Percentiles rank a stretch among this genome's conserved stretches.
phyloP scores from a whole-genome alignment of 2,888 invertebrate species.

The Entomobrya proxima region DNA sequence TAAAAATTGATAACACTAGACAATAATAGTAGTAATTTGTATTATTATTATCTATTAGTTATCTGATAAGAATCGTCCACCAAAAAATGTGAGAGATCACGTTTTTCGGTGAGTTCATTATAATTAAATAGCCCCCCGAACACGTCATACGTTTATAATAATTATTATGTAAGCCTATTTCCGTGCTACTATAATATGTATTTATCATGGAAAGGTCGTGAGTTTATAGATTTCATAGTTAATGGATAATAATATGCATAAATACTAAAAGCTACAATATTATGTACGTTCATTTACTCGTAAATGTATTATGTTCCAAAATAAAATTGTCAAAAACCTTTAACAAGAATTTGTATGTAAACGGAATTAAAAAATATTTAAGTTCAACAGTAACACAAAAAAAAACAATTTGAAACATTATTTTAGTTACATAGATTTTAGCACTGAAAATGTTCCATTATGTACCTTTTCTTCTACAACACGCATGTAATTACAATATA shows the following conservation, averaged over 20 bases:
- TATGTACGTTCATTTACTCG: neutral
- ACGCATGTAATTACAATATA: too few species aligned
- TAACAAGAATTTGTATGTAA: neutral
- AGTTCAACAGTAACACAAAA: constrained; percentile 19
- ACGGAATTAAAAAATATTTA: constrained; percentile 12
- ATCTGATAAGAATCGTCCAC: too few species aligned
- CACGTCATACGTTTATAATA: neutral
- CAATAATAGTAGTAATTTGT: too few species aligned
- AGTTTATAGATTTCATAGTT: neutral
- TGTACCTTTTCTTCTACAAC: too few species aligned
- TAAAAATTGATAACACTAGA: too few species aligned
- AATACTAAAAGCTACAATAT: neutral
- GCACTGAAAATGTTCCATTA: neutral
- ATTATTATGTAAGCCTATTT: neutral
- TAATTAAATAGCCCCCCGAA: neutral
- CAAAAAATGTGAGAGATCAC: too few species aligned
- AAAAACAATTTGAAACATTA: neutral
- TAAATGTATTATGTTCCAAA: neutral
- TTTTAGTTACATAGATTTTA: neutral
- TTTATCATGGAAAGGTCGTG: constrained; percentile 5
- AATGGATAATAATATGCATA: constrained; percentile 11
- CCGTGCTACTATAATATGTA: neutral
- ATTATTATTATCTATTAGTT: too few species aligned
- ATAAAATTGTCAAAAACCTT: constrained; percentile 1
- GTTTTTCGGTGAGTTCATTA: neutral